A percentile compares a stretch with the other conserved stretches of the same genome.
phyloP scores from a whole-genome alignment of 2,113 vertebrate genomes.

The Triplophysa dalaica region DNA sequence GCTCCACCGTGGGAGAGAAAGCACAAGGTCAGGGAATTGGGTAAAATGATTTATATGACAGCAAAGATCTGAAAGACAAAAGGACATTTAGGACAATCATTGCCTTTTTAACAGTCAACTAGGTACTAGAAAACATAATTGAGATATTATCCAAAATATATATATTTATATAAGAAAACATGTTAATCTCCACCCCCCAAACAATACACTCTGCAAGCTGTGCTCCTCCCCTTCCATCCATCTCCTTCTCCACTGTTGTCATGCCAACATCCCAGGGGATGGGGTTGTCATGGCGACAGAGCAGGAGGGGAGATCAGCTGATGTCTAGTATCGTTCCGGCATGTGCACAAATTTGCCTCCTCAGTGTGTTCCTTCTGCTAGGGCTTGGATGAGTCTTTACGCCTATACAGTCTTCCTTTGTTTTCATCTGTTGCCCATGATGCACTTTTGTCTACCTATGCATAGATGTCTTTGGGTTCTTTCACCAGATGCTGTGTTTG shows the following conservation, averaged over 20 bases:
- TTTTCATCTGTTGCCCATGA: not conserved
- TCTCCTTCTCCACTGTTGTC: constrained; percentile 66
- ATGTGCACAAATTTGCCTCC: constrained; percentile 64
- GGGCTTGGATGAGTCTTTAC: constrained; percentile 33
- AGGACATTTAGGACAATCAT: constrained; percentile 8
- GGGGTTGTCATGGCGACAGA: constrained; percentile 87
- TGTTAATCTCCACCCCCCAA: constrained; percentile 20
- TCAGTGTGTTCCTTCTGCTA: constrained; percentile 50
- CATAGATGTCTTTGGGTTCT: not conserved
- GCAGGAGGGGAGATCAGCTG: constrained; percentile 83
- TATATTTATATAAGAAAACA: constrained; percentile 13
- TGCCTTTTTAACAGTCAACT: constrained; percentile 11
- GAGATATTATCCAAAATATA: constrained; percentile 14
- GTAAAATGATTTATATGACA: constrained; percentile 29
- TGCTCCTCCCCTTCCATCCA: constrained; percentile 36
- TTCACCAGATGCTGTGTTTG: not conserved
- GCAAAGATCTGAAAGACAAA: constrained; percentile 3
- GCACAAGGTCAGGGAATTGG: constrained; percentile 1
- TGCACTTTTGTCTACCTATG: constrained; percentile 19
- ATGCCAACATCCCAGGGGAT: constrained; percentile 80
- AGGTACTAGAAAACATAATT: constrained; percentile 4
- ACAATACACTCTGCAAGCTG: constrained; percentile 48
- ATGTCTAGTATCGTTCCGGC: constrained; percentile 75
- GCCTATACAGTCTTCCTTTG: constrained; percentile 7
- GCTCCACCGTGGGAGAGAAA: constrained; percentile 15